These are phyloP conservation scores for Eurytoma californica DNA, from an alignment of 2,888 invertebrate genomes.

Conservation along the genomic window DNA sequence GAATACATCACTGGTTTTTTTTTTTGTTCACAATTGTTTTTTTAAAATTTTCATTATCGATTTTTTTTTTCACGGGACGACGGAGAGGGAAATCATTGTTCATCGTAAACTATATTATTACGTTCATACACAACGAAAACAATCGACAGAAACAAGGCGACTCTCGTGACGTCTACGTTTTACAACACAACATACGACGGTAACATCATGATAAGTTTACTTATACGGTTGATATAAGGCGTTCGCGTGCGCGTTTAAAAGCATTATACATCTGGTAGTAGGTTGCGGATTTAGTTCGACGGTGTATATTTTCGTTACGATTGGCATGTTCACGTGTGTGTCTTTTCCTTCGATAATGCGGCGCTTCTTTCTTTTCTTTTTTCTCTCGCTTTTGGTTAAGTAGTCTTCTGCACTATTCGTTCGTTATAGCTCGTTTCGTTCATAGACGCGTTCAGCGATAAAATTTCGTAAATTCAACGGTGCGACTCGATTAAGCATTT, in stretches of 20 bases:
- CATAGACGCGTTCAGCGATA: conserved; percentile 30
- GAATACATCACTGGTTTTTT: conserved; percentile 28
- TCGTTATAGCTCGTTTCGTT: conserved; percentile 2
- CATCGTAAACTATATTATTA: conserved; percentile 6
- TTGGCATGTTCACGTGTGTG: background rate
- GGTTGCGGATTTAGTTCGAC: no score
- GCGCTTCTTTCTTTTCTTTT: background rate
- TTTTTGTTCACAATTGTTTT: background rate
- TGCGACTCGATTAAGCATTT: conserved; percentile 46
- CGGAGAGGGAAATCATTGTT: conserved; percentile 57
- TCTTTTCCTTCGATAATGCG: background rate
- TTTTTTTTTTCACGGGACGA: conserved; percentile 55
- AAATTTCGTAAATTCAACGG: conserved; percentile 51
- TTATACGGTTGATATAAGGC: conserved; percentile 4
- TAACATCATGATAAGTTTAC: no score
- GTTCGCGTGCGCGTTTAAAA: conserved; percentile 4
- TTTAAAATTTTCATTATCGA: conserved; percentile 5
- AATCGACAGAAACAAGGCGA: background rate
- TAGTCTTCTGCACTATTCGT: background rate
- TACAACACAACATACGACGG: no score
- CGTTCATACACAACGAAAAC: background rate
- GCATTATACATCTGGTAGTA: no score
- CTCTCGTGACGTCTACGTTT: no score
- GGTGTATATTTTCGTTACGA: no score
- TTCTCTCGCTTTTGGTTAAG: background rate